These are phyloP conservation scores for Myrmecophaga tridactyla DNA, from an alignment of 2,113 vertebrate genomes.

Conservation along the genomic window DNA sequence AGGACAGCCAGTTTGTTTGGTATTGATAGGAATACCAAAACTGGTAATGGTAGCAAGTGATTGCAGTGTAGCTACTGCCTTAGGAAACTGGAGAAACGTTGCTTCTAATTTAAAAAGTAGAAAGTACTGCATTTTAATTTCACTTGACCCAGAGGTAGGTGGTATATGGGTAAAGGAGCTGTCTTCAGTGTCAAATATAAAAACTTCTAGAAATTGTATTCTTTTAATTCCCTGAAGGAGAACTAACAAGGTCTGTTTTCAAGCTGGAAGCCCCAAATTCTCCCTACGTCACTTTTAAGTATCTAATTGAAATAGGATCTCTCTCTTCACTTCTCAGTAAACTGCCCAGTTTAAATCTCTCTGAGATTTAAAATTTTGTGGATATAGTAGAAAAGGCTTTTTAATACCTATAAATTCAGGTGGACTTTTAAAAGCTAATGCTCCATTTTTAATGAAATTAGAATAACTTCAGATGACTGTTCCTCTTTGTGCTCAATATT, in stretches of 20 bases:
- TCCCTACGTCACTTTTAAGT: neutral
- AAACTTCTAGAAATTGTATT: neutral
- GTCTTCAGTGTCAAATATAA: constrained; percentile 17
- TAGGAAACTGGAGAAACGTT: neutral
- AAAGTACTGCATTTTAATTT: constrained; percentile 1
- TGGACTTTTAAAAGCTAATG: constrained; percentile 34
- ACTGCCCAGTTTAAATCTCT: neutral
- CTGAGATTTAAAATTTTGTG: constrained; percentile 16
- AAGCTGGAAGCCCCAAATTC: neutral
- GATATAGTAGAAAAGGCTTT: neutral
- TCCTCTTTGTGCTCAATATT: constrained; percentile 26
- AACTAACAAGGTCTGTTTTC: neutral
- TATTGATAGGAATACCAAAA: neutral
- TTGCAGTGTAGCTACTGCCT: neutral
- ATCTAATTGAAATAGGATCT: neutral
- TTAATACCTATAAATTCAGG: constrained; percentile 8
- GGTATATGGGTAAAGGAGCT: neutral
- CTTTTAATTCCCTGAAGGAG: neutral
- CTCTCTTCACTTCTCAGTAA: constrained; percentile 11
- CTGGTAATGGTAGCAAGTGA: neutral
- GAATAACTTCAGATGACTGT: neutral
- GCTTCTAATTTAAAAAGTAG: neutral
- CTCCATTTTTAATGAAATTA: neutral
- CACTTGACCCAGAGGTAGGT: neutral
- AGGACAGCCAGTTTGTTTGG: neutral